These are phyloP conservation scores for Chromis chromis DNA, from an alignment of 2,797 vertebrate species.

Conservation along the genomic window DNA sequence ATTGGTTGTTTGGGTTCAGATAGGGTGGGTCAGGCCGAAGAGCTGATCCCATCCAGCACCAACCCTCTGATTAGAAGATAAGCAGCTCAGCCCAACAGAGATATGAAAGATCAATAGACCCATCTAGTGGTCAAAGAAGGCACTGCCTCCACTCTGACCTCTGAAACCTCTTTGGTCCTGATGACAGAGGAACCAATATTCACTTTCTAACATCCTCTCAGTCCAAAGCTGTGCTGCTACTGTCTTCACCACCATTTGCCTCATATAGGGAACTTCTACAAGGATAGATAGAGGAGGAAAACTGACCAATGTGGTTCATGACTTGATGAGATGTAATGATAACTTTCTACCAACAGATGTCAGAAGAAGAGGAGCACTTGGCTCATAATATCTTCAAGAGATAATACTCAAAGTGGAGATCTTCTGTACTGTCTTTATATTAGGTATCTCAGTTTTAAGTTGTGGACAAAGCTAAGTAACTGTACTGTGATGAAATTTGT, in stretches of 20 bases:
- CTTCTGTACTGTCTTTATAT: background rate
- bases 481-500: background rate
- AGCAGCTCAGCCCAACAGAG: background rate
- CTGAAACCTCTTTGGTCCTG: background rate
- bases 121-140: conserved; percentile 72
- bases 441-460: background rate
- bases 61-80: background rate
- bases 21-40: no score
- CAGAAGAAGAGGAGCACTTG: background rate
- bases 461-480: background rate
- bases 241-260: background rate
- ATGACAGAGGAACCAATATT: conserved; percentile 6
- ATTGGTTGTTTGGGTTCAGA: no score
- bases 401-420: background rate
- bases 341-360: conserved; percentile 26
- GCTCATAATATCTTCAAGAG: background rate
- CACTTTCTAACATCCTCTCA: background rate
- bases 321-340: conserved; percentile 15
- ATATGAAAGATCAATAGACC: conserved; percentile 68
- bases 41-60: no score
- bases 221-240: conserved; percentile 1
- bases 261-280: background rate
- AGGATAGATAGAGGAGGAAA: background rate
- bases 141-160: background rate
- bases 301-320: background rate